These are phyloP conservation scores for Arvicanthis niloticus DNA, from an alignment of 2,113 vertebrate species.

Conservation along the genomic window DNA sequence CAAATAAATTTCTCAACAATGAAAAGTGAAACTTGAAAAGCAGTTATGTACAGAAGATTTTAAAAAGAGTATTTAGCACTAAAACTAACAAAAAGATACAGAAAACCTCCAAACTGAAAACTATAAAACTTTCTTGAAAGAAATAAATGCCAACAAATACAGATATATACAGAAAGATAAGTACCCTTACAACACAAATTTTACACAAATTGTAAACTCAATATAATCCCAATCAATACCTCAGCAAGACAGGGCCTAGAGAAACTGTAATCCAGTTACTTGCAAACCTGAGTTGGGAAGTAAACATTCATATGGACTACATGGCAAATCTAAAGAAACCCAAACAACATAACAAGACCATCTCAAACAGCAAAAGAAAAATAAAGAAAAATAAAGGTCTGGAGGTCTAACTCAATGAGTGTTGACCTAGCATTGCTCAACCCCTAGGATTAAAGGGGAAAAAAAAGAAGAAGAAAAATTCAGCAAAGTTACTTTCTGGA, in stretches of 20 bases:
- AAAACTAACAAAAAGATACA: conserved; percentile 1
- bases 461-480: background rate
- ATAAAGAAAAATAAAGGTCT: background rate
- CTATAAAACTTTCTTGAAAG: background rate
- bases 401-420: background rate
- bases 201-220: background rate
- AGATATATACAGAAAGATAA: background rate
- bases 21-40: background rate
- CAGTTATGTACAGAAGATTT: background rate
- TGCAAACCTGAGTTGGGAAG: background rate
- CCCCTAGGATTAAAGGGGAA: background rate
- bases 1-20: conserved; percentile 10
- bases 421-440: background rate
- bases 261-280: background rate
- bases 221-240: background rate
- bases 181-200: conserved; percentile 3
- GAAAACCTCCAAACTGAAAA: conserved; percentile 38
- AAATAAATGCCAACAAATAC: conserved; percentile 1
- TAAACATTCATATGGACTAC: background rate
- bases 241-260: background rate
- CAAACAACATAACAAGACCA: background rate
- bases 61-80: background rate
- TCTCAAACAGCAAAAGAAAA: background rate
- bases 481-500: conserved; percentile 22
- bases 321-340: background rate